Evolutionary conservation across 2,888 invertebrate genomes (phyloP).

Genomic region (Pycnomerus fuliginosus): DNA sequence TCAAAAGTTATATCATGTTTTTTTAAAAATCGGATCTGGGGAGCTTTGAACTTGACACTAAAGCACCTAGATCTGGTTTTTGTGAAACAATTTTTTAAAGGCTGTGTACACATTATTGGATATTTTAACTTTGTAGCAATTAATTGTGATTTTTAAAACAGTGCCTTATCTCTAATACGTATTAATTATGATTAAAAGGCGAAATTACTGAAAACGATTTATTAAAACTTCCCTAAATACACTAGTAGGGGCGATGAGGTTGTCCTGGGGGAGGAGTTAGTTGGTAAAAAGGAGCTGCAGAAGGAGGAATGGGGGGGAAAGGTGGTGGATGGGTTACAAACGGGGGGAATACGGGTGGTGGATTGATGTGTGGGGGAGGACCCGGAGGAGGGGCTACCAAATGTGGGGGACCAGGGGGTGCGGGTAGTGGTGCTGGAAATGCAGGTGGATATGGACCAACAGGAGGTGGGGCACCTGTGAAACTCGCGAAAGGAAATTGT

Average conservation of each 20-base stretch:
- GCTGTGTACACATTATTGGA: conserved; percentile 37
- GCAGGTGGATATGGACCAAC: conserved; percentile 29
- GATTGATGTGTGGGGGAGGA: conserved; percentile 51
- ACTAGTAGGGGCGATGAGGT: conserved; percentile 40
- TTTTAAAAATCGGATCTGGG: conserved; percentile 3
- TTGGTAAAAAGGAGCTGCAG: conserved; percentile 50
- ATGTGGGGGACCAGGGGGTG: conserved; percentile 37
- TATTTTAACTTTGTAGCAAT: conserved; percentile 33
- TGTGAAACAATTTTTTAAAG: conserved; percentile 24
- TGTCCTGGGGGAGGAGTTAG: conserved; percentile 44
- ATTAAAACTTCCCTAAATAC: too few relatives aligned
- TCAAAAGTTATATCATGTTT: conserved; percentile 1
- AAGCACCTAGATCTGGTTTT: conserved; percentile 17
- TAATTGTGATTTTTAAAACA: too few relatives aligned
- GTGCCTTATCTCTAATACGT: too few relatives aligned
- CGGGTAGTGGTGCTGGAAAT: conserved; percentile 20
- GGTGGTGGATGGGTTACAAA: conserved; percentile 47
- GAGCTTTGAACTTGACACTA: conserved; percentile 11
- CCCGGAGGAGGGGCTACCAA: conserved; percentile 53
- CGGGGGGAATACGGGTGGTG: conserved; percentile 44
- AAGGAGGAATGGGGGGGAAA: conserved; percentile 53
- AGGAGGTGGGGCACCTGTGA: conserved; percentile 42
- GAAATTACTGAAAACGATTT: too few relatives aligned
- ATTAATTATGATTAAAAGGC: too few relatives aligned
- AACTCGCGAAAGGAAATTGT: conserved; percentile 46